Evolutionary conservation across 2,797 vertebrate species (phyloP), one percentile per base, ranked within the genome.

Genomic region (Rhadinocentrus ornatus): DNA sequence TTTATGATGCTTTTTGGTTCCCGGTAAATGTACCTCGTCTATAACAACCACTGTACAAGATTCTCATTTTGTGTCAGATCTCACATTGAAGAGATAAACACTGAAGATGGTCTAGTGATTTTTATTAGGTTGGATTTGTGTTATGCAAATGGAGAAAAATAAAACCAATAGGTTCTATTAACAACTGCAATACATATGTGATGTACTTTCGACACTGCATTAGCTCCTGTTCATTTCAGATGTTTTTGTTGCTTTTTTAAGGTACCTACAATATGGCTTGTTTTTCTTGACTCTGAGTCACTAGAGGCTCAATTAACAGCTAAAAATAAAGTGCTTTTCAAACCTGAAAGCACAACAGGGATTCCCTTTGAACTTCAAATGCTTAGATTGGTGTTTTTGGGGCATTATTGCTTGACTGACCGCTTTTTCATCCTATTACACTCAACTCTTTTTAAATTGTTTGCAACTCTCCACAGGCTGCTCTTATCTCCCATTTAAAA

Each of bases 301-400:
- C 84, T 15, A 57, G 82, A 88, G 84, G 73, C 84, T 83, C 74
- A 86, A 87, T 88, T 88, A 87, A 66, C 62, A 67, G 64, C 61
- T 68, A 59, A 60, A 77, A 75, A 80, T 77, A 80, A 78, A 77
- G 63, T 39, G 31, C 69, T 78, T 53, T 73, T 26, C 27, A 69
- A 79, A 80, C 34, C 62, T 71, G 31, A 70, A 66, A 71, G 68
- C 56, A 72, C 35, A 66, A 60, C 53, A 71, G 70, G 60, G 62
- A 73, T 62, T 78, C 34, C 62, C 65, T 83, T 69, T 83, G 72
- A 86, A 84, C 74, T 62, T 62, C 31, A 5, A 46, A 72, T 39
- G 67, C 39, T 55, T 55, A 52, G 29, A 77, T 72, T 60, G 1
- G 1, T 41, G 10, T 39, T 41, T 66, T 66, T 81, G 26, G 12